Percentiles rank a stretch among this genome's conserved stretches.
Conservation (phyloP, 1,140 invertebrate genomes). For the Hyphantria cunea region DNA sequence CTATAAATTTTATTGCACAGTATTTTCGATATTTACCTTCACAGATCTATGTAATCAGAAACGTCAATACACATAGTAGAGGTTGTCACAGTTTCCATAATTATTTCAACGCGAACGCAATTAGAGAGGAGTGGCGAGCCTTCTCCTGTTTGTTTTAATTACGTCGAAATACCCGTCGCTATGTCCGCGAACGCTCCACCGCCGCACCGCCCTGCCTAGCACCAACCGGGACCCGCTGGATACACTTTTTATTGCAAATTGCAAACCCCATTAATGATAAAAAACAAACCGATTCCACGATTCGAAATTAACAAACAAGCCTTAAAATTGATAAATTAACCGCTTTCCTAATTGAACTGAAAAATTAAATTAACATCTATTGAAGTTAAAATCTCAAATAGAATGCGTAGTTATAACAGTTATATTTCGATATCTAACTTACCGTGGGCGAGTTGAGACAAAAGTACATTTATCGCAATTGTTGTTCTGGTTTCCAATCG, state of each 20-base stretch:
- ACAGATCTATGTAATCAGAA: constrained; percentile 14
- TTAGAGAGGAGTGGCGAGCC: constrained; percentile 74
- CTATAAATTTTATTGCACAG: too few species aligned
- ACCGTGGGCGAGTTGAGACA: too few species aligned
- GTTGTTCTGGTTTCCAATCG: not conserved
- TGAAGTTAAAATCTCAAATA: not conserved
- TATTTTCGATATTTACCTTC: too few species aligned
- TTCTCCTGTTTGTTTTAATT: constrained; percentile 80
- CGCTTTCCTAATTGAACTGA: constrained; percentile 17
- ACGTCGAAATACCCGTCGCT: constrained; percentile 70
- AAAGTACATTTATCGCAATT: too few species aligned
- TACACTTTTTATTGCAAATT: constrained; percentile 74
- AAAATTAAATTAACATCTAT: constrained; percentile 1
- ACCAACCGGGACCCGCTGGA: constrained; percentile 29
- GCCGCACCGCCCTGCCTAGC: constrained; percentile 28
- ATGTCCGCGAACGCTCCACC: constrained; percentile 44
- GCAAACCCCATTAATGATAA: constrained; percentile 73
- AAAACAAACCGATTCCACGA: constrained; percentile 52
- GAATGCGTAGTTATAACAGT: too few species aligned
- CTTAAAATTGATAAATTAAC: constrained; percentile 32
- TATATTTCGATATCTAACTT: too few species aligned
- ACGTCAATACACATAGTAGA: constrained; percentile 22
- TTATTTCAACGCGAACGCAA: constrained; percentile 79
- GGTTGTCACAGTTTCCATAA: constrained; percentile 64
- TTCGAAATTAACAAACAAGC: constrained; percentile 29